A percentile compares a stretch with the other conserved stretches of the same genome.
phyloP scores from a whole-genome alignment of 2,797 vertebrate genomes.

The Leptoclinus maculatus region DNA sequence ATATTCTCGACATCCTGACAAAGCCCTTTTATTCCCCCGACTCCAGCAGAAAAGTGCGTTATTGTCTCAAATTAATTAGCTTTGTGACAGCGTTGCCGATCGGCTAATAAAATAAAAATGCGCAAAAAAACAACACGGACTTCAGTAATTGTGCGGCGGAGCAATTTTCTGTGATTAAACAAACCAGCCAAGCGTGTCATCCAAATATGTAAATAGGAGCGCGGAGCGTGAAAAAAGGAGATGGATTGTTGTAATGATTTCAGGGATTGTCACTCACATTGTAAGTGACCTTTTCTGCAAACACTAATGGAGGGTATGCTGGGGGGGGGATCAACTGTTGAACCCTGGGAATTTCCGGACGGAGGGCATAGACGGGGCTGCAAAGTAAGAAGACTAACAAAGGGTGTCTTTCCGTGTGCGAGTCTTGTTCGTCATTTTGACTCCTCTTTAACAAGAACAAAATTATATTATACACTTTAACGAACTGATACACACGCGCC shows the following conservation, averaged over 20 bases:
- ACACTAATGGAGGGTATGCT: background rate
- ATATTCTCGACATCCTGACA: background rate
- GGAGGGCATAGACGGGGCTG: background rate
- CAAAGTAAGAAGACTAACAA: background rate
- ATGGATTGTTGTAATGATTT: constrained; percentile 60
- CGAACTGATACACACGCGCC: background rate
- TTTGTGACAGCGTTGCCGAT: constrained; percentile 31
- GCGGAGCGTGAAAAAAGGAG: constrained; percentile 20
- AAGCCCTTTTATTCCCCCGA: background rate
- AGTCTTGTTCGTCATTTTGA: background rate
- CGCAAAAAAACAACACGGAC: constrained; percentile 40
- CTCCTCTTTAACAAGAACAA: background rate
- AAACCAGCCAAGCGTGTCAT: constrained; percentile 56
- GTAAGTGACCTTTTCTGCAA: constrained; percentile 59
- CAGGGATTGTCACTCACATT: constrained; percentile 57
- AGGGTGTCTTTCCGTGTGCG: constrained; percentile 11
- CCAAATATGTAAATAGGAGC: constrained; percentile 62
- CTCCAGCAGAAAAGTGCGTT: background rate
- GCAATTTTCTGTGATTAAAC: constrained; percentile 57
- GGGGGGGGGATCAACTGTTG: constrained; percentile 40
- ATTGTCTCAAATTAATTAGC: constrained; percentile 48
- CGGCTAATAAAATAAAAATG: constrained; percentile 44
- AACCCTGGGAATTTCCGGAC: constrained; percentile 50
- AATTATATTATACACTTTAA: background rate
- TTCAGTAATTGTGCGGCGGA: constrained; percentile 36